These are phyloP conservation scores for Macaria notata DNA, from an alignment of 2,888 invertebrate species.

Conservation along the genomic window DNA sequence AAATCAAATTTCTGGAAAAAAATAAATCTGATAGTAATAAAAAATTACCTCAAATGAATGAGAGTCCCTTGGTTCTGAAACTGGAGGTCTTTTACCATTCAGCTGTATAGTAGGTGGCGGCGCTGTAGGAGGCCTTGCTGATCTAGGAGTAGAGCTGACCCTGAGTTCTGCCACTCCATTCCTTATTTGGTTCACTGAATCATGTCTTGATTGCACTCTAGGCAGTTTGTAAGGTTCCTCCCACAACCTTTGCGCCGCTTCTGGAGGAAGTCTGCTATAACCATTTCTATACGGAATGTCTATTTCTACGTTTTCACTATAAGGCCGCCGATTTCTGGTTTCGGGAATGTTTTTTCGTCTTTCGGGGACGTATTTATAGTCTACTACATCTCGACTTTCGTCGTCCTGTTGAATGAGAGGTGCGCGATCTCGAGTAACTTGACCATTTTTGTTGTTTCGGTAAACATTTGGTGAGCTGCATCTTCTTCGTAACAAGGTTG, in stretches of 20 bases:
- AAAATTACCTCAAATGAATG: conserved; percentile 67
- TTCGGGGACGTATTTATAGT: conserved; percentile 61
- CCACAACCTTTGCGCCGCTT: conserved; percentile 62
- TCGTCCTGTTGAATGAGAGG: conserved; percentile 65
- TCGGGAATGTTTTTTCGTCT: conserved; percentile 61
- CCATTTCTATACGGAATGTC: conserved; percentile 69
- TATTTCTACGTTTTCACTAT: conserved; percentile 74
- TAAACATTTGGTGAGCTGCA: conserved; percentile 78
- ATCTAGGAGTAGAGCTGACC: conserved; percentile 69
- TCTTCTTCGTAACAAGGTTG: conserved; percentile 58
- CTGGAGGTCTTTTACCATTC: conserved; percentile 60
- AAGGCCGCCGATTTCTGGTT: conserved; percentile 63
- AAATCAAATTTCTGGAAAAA: too few species aligned
- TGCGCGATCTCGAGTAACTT: conserved; percentile 53
- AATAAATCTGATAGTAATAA: neutral
- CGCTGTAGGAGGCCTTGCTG: conserved; percentile 66
- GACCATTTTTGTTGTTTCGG: conserved; percentile 48
- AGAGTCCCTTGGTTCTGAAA: conserved; percentile 68
- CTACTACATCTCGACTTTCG: conserved; percentile 69
- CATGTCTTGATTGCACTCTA: conserved; percentile 66
- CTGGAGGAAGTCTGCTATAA: conserved; percentile 59
- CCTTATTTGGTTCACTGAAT: conserved; percentile 66
- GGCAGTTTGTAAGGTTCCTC: conserved; percentile 74
- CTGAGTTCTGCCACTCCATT: conserved; percentile 70
- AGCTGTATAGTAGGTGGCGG: conserved; percentile 51